These are phyloP conservation scores for Cosmia trapezina DNA, from an alignment of 2,888 invertebrate genomes.

Conservation along the genomic window DNA sequence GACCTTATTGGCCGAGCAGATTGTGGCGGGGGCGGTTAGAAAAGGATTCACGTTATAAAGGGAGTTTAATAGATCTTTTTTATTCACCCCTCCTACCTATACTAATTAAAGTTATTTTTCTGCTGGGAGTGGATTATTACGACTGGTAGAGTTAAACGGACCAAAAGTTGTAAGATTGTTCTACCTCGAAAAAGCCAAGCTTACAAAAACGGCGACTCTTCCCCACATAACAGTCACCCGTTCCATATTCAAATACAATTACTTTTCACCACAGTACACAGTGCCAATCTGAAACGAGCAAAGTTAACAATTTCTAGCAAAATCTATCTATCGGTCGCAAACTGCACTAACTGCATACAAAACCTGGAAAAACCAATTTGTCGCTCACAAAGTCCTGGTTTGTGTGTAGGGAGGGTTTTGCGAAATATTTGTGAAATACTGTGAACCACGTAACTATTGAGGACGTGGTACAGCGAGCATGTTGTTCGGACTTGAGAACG, in stretches of 20 bases:
- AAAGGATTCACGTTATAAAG: no score
- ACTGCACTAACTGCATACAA: constrained; percentile 62
- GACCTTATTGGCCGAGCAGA: no score
- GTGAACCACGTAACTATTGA: constrained; percentile 48
- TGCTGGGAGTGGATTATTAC: neutral
- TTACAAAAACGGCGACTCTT: neutral
- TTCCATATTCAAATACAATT: constrained; percentile 54
- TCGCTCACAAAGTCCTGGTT: constrained; percentile 73
- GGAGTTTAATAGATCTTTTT: neutral
- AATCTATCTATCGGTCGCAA: constrained; percentile 53
- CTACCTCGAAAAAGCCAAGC: no score
- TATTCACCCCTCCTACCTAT: neutral
- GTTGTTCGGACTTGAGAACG: constrained; percentile 6
- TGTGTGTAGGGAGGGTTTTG: constrained; percentile 70
- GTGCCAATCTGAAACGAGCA: constrained; percentile 52
- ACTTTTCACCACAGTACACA: constrained; percentile 31
- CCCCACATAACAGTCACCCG: constrained; percentile 2
- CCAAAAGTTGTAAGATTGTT: neutral
- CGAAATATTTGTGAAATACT: constrained; percentile 72
- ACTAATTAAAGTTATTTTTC: neutral
- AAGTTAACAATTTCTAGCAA: constrained; percentile 59
- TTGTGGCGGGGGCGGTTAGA: no score
- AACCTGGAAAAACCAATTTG: constrained; percentile 77
- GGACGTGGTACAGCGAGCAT: neutral
- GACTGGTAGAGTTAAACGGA: neutral